Conservation (phyloP, 2,797 vertebrate genomes). For the Xenentodon cancila region DNA sequence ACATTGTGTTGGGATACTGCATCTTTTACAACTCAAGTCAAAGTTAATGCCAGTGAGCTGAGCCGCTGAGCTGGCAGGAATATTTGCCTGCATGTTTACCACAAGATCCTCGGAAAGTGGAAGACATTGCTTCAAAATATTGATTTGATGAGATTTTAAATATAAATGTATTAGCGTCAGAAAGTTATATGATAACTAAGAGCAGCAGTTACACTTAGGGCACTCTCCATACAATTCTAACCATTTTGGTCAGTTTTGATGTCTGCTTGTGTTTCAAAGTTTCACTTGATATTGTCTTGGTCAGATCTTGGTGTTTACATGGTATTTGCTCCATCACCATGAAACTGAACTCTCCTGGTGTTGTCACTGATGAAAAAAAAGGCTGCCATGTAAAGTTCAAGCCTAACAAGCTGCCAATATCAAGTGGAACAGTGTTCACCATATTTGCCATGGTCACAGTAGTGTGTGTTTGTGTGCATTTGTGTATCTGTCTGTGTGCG, state of each 20-base stretch:
- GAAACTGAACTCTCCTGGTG: background rate
- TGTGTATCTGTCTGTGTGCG: constrained; percentile 36
- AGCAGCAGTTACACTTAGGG: constrained; percentile 13
- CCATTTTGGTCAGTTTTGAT: constrained; percentile 56
- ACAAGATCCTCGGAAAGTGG: background rate
- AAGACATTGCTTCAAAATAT: too few relatives aligned
- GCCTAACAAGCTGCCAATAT: constrained; percentile 25
- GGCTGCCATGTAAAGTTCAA: constrained; percentile 31
- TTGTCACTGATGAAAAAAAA: constrained; percentile 14
- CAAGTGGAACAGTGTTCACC: constrained; percentile 64
- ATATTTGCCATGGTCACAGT: constrained; percentile 74
- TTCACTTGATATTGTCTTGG: constrained; percentile 49
- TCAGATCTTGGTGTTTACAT: constrained; percentile 39
- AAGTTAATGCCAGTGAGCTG: constrained; percentile 27
- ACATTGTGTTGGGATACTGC: constrained; percentile 81
- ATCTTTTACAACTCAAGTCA: constrained; percentile 75
- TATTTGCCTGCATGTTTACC: constrained; percentile 17
- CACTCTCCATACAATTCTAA: constrained; percentile 39
- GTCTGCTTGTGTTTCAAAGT: constrained; percentile 55
- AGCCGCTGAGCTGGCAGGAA: constrained; percentile 21
- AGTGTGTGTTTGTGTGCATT: constrained; percentile 23
- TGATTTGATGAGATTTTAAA: too few relatives aligned
- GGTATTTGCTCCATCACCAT: constrained; percentile 14
- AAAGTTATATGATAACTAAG: background rate
- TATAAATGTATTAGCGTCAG: too few relatives aligned